phyloP scores from a whole-genome alignment of 2,888 invertebrate genomes.

The Syrista parreyssii region DNA sequence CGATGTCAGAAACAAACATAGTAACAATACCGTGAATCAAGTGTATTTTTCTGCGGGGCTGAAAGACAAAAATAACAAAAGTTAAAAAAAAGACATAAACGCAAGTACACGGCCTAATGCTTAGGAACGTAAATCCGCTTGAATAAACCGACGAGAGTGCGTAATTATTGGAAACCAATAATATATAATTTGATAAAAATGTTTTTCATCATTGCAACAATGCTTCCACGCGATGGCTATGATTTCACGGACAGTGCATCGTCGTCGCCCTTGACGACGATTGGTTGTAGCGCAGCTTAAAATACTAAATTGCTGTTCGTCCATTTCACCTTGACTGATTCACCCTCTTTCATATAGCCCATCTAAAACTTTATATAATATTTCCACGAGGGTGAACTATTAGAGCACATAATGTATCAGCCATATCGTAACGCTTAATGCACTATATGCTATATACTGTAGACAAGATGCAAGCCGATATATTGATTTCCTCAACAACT shows the following conservation, averaged over 20 bases:
- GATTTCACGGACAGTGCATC: neutral
- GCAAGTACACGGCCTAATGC: no score
- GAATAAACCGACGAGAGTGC: no score
- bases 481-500: constrained; percentile 48
- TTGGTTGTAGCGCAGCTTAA: constrained; percentile 32
- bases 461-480: constrained; percentile 39
- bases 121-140: no score
- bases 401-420: constrained; percentile 57
- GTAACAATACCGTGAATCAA: no score
- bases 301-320: constrained; percentile 35
- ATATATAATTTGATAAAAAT: no score
- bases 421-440: constrained; percentile 23
- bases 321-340: constrained; percentile 32
- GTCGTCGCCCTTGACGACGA: constrained; percentile 17
- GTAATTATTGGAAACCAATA: no score
- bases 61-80: no score
- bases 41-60: no score
- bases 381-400: constrained; percentile 53
- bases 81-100: no score
- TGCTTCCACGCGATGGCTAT: no score
- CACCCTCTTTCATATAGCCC: constrained; percentile 15
- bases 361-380: constrained; percentile 25
- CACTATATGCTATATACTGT: constrained; percentile 21
- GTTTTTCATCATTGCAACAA: no score
- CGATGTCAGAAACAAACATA: no score